Conservation (phyloP, 2,797 vertebrate genomes). For the Botia almorhae region DNA sequence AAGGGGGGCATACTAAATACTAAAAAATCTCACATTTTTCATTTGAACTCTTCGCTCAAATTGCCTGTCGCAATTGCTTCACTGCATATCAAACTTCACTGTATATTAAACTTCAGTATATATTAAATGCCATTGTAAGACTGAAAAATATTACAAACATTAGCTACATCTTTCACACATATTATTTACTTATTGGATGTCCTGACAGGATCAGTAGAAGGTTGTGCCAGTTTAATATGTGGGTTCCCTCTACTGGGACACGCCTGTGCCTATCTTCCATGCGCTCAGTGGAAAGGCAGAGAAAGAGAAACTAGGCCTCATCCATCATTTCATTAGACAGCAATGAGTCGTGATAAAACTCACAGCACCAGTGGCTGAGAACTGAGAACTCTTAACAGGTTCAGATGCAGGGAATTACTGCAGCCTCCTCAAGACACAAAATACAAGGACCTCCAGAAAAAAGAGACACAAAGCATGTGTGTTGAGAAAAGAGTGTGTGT, state of each 20-base stretch:
- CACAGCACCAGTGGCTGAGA: slow-evolving; percentile 43
- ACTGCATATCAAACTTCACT: too few relatives aligned
- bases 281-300: slow-evolving; percentile 25
- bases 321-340: slow-evolving; percentile 66
- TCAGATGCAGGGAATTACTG: slow-evolving; percentile 50
- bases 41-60: too few relatives aligned
- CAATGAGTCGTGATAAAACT: slow-evolving; percentile 51
- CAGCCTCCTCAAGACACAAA: slow-evolving; percentile 39
- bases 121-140: not conserved
- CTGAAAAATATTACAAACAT: not conserved
- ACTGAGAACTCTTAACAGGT: slow-evolving; percentile 48
- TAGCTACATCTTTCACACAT: not conserved
- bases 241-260: slow-evolving; percentile 49
- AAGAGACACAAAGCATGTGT: not conserved
- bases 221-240: slow-evolving; percentile 43
- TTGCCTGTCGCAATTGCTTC: too few relatives aligned
- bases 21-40: too few relatives aligned
- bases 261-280: slow-evolving; percentile 30
- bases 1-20: too few relatives aligned
- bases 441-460: slow-evolving; percentile 27
- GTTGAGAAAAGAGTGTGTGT: not conserved
- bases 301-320: slow-evolving; percentile 57
- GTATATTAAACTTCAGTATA: too few relatives aligned
- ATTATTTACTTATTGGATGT: not conserved
- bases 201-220: slow-evolving; percentile 6